Base-by-base conservation (phyloP, 2,888 invertebrate genomes). In the Diploptera punctata region DNA sequence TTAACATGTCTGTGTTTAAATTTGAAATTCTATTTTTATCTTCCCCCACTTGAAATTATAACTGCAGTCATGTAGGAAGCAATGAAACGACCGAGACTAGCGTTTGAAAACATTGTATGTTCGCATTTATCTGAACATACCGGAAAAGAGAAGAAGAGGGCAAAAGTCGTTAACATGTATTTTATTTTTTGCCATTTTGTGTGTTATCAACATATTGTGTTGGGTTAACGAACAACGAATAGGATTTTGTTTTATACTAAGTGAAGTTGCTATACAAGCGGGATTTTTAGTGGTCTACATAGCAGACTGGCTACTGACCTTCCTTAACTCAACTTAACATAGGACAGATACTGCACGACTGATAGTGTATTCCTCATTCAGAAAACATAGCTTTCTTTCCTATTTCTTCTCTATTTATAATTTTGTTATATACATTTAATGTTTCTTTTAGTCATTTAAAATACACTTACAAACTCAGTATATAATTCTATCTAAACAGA, bases 251-350 rank as follows among this genome's bases (percentile, higher is more conserved):
- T 31, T 31, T 57, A 5, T n/a, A 57, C n/a, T 16, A 5, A n/a
- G 24, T 26, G 24, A 24, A 24, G 26, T n/a, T 3, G 21, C 1
- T 21, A 2, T 9, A 47, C 18, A 24, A 62, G 62, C 62, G 21
- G 43, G 18, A 65, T 65, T 65, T 65, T 65, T 65, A 44, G 65
- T 65, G 65, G 65, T 26, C 65, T 65, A 24, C 57, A 29, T 57
- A 65, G 24, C 65, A 44, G 44, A 44, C 44, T 44, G 44, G 26
- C 47, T 65, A 24, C 65, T 65, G 44, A 65, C 65, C 44, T 44
- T 24, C 65, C 65, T 26, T 44, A 57, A 57, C 57, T 31, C 7
- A 21, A 47, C 44, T 65, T 65, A 65, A 16, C 44, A 47, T 65
- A 29, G 47, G 65, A 65, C 44, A 65, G 65, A 65, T 47, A 47